These are phyloP conservation scores for Drosophila ironensis DNA, from an alignment of 1,140 invertebrate species.

Conservation along the genomic window DNA sequence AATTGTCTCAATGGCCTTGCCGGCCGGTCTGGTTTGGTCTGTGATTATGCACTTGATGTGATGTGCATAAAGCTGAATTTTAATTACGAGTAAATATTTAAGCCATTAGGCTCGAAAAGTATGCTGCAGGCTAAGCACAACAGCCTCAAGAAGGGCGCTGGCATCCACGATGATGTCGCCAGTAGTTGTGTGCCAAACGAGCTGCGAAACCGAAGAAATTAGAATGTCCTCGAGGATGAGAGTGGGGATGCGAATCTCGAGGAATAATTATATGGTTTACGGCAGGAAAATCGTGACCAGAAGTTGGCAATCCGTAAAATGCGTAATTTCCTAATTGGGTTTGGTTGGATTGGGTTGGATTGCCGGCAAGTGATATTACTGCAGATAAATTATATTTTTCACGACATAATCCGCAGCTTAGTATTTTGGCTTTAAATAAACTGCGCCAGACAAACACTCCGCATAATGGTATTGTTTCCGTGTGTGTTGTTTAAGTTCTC, in stretches of 20 bases:
- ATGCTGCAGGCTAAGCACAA: conserved; percentile 31
- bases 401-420: no score
- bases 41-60: conserved; percentile 78
- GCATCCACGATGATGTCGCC: conserved; percentile 13
- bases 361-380: no score
- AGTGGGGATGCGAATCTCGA: background rate
- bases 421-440: background rate
- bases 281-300: background rate
- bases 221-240: conserved; percentile 10
- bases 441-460: background rate
- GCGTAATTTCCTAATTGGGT: conserved; percentile 1
- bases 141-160: background rate
- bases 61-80: conserved; percentile 78
- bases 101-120: conserved; percentile 64
- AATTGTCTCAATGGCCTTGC: conserved; percentile 75
- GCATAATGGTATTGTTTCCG: conserved; percentile 4
- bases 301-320: background rate
- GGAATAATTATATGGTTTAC: background rate
- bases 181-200: conserved; percentile 9
- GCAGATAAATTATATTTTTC: no score
- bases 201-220: background rate
- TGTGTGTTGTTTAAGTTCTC: conserved; percentile 9
- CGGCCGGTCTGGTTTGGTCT: conserved; percentile 25
- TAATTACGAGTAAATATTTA: conserved; percentile 80
- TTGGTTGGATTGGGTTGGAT: background rate